phyloP scores from a whole-genome alignment of 1,140 invertebrate genomes.

The Piezodorus guildinii region DNA sequence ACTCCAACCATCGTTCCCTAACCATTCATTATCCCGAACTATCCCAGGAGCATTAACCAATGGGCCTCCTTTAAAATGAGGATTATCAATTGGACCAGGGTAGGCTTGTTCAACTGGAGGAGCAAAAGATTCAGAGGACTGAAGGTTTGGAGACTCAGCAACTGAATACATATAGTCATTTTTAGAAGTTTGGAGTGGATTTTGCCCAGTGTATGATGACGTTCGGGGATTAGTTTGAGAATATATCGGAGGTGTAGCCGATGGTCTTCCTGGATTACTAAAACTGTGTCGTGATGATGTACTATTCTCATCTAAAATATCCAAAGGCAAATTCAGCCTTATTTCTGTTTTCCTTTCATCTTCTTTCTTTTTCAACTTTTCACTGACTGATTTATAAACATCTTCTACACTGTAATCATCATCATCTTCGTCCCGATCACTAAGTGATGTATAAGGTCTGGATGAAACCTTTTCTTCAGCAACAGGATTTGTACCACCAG shows the following conservation, averaged over 20 bases:
- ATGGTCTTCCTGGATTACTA: background rate
- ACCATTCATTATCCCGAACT: background rate
- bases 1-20: background rate
- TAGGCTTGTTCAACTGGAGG: background rate
- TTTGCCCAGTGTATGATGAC: background rate
- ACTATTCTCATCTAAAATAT: constrained; percentile 2
- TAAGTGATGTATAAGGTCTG: constrained; percentile 32
- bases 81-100: background rate
- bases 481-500: constrained; percentile 35
- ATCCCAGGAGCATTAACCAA: background rate
- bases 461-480: constrained; percentile 37
- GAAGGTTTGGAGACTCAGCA: background rate
- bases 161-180: constrained; percentile 7
- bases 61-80: background rate
- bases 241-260: background rate
- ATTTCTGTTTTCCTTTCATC: background rate
- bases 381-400: constrained; percentile 48
- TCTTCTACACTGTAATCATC: constrained; percentile 58
- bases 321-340: background rate
- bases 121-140: background rate
- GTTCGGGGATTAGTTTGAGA: background rate
- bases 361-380: constrained; percentile 43
- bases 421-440: constrained; percentile 43
- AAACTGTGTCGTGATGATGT: constrained; percentile 1
- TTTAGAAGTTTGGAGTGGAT: background rate